A percentile compares a stretch with the other conserved stretches of the same genome.
Evolutionary conservation across 2,888 invertebrate genomes (phyloP).

Genomic region (Lobophora halterata): DNA sequence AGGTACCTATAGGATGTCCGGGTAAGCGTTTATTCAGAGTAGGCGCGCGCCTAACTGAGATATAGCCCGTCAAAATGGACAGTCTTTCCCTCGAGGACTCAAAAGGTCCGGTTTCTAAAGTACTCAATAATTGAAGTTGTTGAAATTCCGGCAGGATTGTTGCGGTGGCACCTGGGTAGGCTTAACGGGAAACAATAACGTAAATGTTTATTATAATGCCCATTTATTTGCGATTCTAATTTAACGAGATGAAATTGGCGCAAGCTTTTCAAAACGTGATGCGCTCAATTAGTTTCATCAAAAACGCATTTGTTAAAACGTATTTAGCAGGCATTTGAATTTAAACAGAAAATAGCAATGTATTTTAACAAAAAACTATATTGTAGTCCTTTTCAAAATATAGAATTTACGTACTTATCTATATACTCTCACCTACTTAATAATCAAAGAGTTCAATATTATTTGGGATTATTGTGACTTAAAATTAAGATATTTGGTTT

Average conservation of each 20-base stretch:
- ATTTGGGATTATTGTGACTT: no score
- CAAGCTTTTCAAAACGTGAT: slow-evolving; percentile 63
- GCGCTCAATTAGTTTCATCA: slow-evolving; percentile 68
- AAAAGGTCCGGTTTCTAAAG: slow-evolving; percentile 72
- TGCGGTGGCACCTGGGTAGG: slow-evolving; percentile 62
- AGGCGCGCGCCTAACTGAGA: slow-evolving; percentile 59
- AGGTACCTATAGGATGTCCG: slow-evolving; percentile 45
- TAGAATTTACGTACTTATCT: no score
- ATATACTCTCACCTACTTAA: no score
- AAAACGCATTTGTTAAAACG: no score
- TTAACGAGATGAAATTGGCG: slow-evolving; percentile 63
- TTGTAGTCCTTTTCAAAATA: no score
- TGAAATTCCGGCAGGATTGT: slow-evolving; percentile 75
- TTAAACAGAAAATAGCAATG: no score
- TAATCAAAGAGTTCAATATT: no score
- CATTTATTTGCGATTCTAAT: slow-evolving; percentile 76
- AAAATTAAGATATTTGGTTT: no score
- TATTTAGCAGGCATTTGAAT: no score
- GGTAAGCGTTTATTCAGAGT: slow-evolving; percentile 61
- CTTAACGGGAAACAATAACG: slow-evolving; percentile 73
- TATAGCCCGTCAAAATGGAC: slow-evolving; percentile 70
- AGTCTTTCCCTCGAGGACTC: slow-evolving; percentile 71
- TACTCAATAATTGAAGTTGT: slow-evolving; percentile 79
- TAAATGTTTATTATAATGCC: slow-evolving; percentile 77
- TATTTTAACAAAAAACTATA: no score